phyloP scores from a whole-genome alignment of 2,113 vertebrate genomes.

The human (Homo sapiens) region DNA sequence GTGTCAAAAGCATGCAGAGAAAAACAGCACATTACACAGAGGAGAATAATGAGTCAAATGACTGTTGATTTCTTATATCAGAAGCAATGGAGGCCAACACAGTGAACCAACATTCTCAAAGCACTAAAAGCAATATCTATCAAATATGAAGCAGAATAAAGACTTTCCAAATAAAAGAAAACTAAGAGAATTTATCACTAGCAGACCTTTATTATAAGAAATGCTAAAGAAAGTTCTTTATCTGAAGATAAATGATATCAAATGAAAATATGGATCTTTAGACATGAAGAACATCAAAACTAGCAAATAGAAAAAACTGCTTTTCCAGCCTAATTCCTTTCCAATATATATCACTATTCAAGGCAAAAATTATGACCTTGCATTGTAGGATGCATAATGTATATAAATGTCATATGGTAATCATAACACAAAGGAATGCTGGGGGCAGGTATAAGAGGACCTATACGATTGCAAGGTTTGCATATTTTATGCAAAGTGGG shows the following conservation, averaged over 20 bases:
- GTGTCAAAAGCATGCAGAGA: neutral
- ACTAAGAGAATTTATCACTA: no score
- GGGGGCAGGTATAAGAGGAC: neutral
- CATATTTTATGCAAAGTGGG: neutral
- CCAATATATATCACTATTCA: neutral
- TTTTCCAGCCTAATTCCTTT: neutral
- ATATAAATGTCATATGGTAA: neutral
- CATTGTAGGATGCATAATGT: neutral
- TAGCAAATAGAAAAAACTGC: neutral
- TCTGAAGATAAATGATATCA: neutral
- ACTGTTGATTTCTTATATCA: neutral
- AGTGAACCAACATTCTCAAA: neutral
- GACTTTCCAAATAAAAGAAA: neutral
- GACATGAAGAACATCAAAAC: neutral
- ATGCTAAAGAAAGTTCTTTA: neutral
- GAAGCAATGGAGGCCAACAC: neutral
- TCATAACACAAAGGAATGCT: neutral
- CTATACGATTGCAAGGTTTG: neutral
- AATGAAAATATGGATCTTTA: neutral
- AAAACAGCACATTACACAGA: neutral
- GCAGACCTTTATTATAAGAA: no score
- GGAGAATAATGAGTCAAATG: neutral
- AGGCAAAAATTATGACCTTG: neutral
- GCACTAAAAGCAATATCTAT: neutral
- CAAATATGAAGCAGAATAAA: neutral